Percentiles rank a stretch among this genome's conserved stretches.
Evolutionary conservation across 2,888 invertebrate genomes (phyloP).

Genomic region (Glaucopsyche alexis): DNA sequence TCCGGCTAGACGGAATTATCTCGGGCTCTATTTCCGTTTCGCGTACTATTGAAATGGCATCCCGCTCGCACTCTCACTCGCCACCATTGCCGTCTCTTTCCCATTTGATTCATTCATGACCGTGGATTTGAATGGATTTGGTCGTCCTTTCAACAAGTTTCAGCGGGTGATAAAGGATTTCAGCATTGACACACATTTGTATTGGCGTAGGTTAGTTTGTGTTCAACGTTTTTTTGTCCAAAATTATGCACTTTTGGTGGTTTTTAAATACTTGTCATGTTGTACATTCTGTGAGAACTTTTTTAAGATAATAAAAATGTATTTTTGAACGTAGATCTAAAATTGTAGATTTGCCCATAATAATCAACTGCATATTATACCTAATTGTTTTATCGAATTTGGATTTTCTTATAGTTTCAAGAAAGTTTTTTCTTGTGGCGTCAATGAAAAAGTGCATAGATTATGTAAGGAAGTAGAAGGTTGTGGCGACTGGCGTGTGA

Average conservation of each 20-base stretch:
- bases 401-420: too few relatives aligned
- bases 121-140: slow-evolving; percentile 73
- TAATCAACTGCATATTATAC: background rate
- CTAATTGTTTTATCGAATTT: background rate
- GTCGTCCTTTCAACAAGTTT: slow-evolving; percentile 58
- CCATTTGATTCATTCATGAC: slow-evolving; percentile 77
- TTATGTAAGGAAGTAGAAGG: slow-evolving; percentile 20
- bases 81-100: slow-evolving; percentile 59
- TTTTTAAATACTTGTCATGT: background rate
- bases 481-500: slow-evolving; percentile 64
- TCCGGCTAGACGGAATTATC: slow-evolving; percentile 79
- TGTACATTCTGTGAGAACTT: background rate
- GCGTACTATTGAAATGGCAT: slow-evolving; percentile 75
- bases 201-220: slow-evolving; percentile 7
- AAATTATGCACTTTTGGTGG: background rate
- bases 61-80: slow-evolving; percentile 54
- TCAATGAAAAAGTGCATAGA: background rate
- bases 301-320: background rate
- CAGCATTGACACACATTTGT: slow-evolving; percentile 36
- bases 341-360: background rate
- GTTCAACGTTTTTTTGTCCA: background rate
- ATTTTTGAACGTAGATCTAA: background rate
- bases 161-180: slow-evolving; percentile 40
- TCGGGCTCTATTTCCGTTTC: slow-evolving; percentile 78
- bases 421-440: background rate